Evolutionary conservation across 2,888 invertebrate genomes (phyloP).

Genomic region (Oligia latruncula): DNA sequence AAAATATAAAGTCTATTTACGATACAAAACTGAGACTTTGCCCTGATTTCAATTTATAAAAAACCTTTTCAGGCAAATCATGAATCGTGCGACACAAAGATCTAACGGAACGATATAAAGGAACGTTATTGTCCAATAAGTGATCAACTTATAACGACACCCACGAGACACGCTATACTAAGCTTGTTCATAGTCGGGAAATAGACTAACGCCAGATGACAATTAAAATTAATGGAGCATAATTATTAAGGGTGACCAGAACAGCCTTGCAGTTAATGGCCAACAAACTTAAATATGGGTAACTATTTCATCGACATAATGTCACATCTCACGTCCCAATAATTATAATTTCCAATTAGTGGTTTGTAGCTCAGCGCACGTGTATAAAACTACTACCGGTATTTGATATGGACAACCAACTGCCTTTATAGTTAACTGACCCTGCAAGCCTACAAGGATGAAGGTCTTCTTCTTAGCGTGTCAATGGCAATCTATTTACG

Average conservation of each 20-base stretch:
- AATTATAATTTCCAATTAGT: neutral
- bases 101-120: constrained; percentile 1
- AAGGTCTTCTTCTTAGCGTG: neutral
- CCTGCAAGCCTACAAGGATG: neutral
- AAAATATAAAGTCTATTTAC: constrained; percentile 16
- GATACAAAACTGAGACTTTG: constrained; percentile 5
- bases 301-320: neutral
- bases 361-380: neutral
- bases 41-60: constrained; percentile 19
- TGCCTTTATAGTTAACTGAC: neutral
- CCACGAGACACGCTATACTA: constrained; percentile 23
- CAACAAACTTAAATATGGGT: neutral
- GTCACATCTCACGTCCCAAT: neutral
- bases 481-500: neutral
- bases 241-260: constrained; percentile 12
- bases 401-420: neutral
- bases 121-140: constrained; percentile 10
- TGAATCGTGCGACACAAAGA: neutral
- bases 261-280: constrained; percentile 8
- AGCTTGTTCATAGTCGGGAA: neutral
- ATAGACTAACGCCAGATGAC: constrained; percentile 20
- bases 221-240: constrained; percentile 42
- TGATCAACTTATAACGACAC: neutral
- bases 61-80: constrained; percentile 23
- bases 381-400: neutral